Conservation (phyloP, 2,888 invertebrate species). For the Neria commutata region DNA sequence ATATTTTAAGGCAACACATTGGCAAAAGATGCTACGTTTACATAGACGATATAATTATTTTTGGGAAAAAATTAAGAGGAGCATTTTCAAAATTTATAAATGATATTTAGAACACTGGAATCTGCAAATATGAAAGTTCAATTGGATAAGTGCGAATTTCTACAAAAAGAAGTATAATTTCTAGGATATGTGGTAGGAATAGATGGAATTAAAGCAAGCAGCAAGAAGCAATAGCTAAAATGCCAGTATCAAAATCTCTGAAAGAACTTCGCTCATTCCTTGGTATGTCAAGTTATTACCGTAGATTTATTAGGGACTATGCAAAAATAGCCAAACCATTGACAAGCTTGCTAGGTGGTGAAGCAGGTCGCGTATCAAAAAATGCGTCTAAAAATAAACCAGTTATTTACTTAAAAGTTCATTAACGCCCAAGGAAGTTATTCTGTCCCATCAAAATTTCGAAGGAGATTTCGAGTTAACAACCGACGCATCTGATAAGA, state of each 20-base stretch:
- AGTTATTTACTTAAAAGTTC: too few species aligned
- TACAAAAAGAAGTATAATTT: constrained; percentile 28
- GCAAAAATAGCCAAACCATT: too few species aligned
- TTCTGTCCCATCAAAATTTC: too few species aligned
- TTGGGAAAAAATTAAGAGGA: constrained; percentile 19
- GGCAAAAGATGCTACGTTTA: constrained; percentile 33
- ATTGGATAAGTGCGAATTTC: constrained; percentile 33
- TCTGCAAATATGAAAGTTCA: constrained; percentile 34
- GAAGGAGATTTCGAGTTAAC: too few species aligned
- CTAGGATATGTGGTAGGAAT: constrained; percentile 25
- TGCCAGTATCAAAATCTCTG: constrained; percentile 26
- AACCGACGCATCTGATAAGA: too few species aligned
- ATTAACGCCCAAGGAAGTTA: too few species aligned
- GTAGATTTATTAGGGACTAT: too few species aligned
- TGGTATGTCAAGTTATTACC: constrained; percentile 26
- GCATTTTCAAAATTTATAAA: constrained; percentile 24
- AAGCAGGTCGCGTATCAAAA: too few species aligned
- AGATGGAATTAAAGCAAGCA: constrained; percentile 26
- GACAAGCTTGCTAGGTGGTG: too few species aligned
- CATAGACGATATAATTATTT: constrained; percentile 36
- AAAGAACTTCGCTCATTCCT: constrained; percentile 31
- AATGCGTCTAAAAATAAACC: too few species aligned
- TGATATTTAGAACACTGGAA: constrained; percentile 18
- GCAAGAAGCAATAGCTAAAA: constrained; percentile 28
- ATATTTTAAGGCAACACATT: constrained; percentile 20